Evolutionary conservation across 2,113 vertebrate genomes (phyloP).

Genomic region (Pavo muticus): DNA sequence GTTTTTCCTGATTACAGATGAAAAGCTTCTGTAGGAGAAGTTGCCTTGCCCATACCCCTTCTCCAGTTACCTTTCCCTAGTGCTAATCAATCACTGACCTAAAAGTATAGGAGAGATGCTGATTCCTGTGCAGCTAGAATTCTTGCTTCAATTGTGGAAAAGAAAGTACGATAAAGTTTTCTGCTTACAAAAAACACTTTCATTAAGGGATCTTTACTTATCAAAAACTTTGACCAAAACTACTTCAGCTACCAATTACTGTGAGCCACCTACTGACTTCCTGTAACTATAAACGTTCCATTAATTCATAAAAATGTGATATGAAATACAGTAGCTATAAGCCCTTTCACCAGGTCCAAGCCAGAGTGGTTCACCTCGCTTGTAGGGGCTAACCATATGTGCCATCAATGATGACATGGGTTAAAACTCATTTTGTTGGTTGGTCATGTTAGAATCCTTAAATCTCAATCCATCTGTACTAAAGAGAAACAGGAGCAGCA

Average conservation of each 20-base stretch:
- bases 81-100: background rate
- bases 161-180: background rate
- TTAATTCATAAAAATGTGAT: background rate
- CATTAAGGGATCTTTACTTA: background rate
- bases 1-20: background rate
- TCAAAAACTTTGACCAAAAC: background rate
- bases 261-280: background rate
- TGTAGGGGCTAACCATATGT: background rate
- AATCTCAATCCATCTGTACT: background rate
- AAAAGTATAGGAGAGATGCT: background rate
- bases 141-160: background rate
- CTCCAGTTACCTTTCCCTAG: background rate
- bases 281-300: background rate
- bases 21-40: background rate
- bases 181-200: background rate
- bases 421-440: background rate
- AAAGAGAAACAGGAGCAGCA: background rate
- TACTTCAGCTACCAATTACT: background rate
- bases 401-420: background rate
- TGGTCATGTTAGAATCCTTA: background rate
- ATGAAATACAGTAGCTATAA: background rate
- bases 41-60: background rate
- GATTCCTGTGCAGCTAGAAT: background rate
- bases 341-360: background rate
- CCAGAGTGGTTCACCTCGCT: background rate